Evolutionary conservation across 2,888 invertebrate genomes (phyloP).

Genomic region (Pocota personata): DNA sequence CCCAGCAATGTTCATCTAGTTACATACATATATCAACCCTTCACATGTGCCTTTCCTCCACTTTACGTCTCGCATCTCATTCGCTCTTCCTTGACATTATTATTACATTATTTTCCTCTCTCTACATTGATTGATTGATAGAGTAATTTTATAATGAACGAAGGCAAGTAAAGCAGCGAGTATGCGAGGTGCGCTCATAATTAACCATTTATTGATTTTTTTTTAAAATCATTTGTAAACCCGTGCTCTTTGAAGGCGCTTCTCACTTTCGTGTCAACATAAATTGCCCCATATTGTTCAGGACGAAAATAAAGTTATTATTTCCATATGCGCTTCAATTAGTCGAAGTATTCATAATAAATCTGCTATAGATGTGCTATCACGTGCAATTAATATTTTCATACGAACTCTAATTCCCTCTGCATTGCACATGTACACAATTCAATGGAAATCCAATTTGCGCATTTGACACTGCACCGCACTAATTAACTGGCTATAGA

Average conservation of each 20-base stretch:
- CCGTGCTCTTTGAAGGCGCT: not conserved
- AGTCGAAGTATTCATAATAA: not conserved
- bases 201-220: not conserved
- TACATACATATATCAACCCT: not conserved
- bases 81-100: not conserved
- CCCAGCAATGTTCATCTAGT: not conserved
- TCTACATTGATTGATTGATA: not conserved
- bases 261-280: not conserved
- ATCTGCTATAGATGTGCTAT: not conserved
- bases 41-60: not conserved
- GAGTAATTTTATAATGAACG: conserved; percentile 9
- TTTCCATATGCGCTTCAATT: not conserved
- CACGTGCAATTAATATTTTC: not conserved
- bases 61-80: not conserved
- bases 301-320: not conserved
- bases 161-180: not conserved
- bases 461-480: not conserved
- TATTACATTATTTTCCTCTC: not conserved
- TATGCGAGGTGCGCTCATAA: not conserved
- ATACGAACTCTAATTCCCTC: not conserved
- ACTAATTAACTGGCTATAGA: not conserved
- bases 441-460: not conserved
- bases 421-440: not conserved
- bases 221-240: not conserved
- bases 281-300: not conserved